These are phyloP conservation scores for Emydura subglobosa DNA, from an alignment of 2,113 vertebrate species.

Conservation along the genomic window DNA sequence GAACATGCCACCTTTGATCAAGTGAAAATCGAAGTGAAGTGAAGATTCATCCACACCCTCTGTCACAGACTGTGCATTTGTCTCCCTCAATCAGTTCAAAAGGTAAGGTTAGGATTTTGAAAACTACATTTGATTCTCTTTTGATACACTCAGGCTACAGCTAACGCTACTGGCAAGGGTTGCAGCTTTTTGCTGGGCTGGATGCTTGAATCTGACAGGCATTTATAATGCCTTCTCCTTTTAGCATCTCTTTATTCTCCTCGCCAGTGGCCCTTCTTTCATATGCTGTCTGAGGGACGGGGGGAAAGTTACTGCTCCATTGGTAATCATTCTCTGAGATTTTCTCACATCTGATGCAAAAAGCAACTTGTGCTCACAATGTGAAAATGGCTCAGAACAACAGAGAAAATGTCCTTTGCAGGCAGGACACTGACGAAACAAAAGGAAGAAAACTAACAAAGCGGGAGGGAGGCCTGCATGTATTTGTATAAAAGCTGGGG, in stretches of 20 bases:
- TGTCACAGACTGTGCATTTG: background rate
- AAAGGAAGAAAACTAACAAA: background rate
- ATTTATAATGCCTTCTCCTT: background rate
- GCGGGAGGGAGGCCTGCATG: background rate
- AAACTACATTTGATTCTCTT: conserved; percentile 2
- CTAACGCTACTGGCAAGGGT: background rate
- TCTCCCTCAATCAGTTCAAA: background rate
- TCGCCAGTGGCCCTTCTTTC: background rate
- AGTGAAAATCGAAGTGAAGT: conserved; percentile 14
- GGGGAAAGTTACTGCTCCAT: background rate
- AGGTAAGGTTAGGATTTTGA: background rate
- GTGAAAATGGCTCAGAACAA: background rate
- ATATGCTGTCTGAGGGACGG: fast-evolving
- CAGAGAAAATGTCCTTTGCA: background rate
- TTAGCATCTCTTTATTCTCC: background rate
- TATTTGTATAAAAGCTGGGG: background rate
- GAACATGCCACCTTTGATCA: conserved; percentile 50
- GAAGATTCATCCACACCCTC: background rate
- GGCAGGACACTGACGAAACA: background rate
- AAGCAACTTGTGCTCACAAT: background rate
- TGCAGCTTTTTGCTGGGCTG: background rate
- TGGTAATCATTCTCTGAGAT: background rate
- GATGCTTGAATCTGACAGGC: background rate
- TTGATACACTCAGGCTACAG: background rate
- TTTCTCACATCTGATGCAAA: background rate